phyloP scores from a whole-genome alignment of 2,797 vertebrate species.

The Buceros bicornis region DNA sequence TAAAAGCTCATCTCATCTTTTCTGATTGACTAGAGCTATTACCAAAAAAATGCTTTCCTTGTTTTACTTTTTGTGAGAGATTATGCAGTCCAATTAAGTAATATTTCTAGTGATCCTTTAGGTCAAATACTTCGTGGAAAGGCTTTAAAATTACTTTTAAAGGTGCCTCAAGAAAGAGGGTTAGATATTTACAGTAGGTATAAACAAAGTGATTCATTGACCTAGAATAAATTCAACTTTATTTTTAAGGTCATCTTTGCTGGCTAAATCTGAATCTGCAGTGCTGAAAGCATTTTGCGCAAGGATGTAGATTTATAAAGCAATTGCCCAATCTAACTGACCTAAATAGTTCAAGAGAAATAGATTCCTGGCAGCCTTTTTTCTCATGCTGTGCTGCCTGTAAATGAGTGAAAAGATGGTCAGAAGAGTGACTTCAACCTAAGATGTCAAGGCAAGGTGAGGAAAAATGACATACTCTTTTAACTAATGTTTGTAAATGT shows the following conservation, averaged over 20 bases:
- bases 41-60: not conserved
- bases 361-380: not conserved
- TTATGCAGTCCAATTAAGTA: not conserved
- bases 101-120: not conserved
- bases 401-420: not conserved
- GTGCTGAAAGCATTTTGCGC: not conserved
- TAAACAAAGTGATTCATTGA: not conserved
- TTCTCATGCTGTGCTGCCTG: not conserved
- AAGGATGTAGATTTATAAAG: not conserved
- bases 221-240: not conserved
- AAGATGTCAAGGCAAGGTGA: not conserved
- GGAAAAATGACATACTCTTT: not conserved
- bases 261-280: not conserved
- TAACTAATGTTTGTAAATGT: not conserved
- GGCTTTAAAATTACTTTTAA: not conserved
- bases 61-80: not conserved
- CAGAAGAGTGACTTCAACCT: not conserved
- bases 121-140: not conserved
- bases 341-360: not conserved
- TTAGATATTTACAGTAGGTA: not conserved
- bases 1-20: not conserved
- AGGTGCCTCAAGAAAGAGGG: not conserved
- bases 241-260: not conserved
- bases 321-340: not conserved
- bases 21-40: not conserved